These are phyloP conservation scores for Allolobophora icterica DNA, from an alignment of 2,888 invertebrate genomes.

Conservation along the genomic window DNA sequence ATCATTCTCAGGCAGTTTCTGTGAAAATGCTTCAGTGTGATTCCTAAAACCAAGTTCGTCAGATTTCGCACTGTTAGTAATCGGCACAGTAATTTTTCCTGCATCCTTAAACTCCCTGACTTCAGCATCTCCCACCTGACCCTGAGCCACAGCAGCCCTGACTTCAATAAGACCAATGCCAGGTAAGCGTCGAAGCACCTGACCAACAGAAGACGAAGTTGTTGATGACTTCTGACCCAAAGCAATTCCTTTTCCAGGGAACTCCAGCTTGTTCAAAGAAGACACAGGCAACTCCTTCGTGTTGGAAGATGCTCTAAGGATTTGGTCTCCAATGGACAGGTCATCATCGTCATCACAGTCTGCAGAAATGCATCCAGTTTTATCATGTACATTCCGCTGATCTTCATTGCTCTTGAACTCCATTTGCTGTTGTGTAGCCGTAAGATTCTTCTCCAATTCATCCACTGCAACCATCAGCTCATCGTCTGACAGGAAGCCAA, in stretches of 20 bases:
- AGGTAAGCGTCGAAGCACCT: conserved; percentile 4
- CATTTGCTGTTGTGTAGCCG: background rate
- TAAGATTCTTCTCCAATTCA: background rate
- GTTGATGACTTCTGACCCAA: conserved; percentile 9
- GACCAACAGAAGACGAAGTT: background rate
- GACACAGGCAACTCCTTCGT: background rate
- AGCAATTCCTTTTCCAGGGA: background rate
- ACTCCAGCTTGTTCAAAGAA: background rate
- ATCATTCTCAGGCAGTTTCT: background rate
- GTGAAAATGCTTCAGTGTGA: background rate
- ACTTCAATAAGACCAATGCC: conserved; percentile 17
- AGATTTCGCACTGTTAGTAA: background rate
- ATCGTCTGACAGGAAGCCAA: background rate
- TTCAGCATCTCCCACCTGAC: background rate
- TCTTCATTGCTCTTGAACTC: background rate
- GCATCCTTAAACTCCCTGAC: background rate
- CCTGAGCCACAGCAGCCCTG: background rate
- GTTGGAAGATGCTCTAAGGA: background rate
- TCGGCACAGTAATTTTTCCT: background rate
- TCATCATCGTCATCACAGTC: background rate
- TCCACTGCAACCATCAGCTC: background rate
- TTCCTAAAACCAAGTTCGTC: background rate
- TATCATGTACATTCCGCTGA: background rate
- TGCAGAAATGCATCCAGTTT: background rate
- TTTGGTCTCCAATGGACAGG: background rate